Conservation (phyloP, 2,113 vertebrate species). For the Cyanistes caeruleus region DNA sequence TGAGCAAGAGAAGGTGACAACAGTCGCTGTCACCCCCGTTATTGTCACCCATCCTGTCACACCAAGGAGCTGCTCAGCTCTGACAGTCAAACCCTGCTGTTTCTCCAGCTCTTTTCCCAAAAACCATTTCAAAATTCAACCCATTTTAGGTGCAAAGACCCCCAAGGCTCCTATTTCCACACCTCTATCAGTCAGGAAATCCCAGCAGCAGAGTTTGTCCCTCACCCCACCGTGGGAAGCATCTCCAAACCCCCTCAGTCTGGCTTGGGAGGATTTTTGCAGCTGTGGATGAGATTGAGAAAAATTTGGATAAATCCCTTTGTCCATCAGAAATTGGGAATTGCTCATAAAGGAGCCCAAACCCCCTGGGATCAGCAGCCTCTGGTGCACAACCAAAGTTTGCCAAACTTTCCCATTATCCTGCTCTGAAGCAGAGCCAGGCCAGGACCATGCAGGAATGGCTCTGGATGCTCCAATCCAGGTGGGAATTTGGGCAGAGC, state of each 20-base stretch:
- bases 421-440: neutral
- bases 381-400: neutral
- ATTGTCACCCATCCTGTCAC: neutral
- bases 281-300: neutral
- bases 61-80: neutral
- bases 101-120: neutral
- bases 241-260: neutral
- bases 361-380: neutral
- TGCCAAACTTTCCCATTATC: neutral
- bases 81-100: neutral
- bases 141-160: neutral
- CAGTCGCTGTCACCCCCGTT: neutral
- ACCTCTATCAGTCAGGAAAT: neutral
- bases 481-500: neutral
- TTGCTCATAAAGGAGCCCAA: neutral
- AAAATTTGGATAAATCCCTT: neutral
- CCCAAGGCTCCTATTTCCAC: neutral
- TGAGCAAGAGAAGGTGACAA: neutral
- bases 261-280: neutral
- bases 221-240: neutral
- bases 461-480: neutral
- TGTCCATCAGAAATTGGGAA: fast-evolving
- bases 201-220: neutral
- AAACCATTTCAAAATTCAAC: neutral
- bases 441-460: neutral